phyloP scores from a whole-genome alignment of 2,113 vertebrate genomes.

The Pedionomus torquatus region DNA sequence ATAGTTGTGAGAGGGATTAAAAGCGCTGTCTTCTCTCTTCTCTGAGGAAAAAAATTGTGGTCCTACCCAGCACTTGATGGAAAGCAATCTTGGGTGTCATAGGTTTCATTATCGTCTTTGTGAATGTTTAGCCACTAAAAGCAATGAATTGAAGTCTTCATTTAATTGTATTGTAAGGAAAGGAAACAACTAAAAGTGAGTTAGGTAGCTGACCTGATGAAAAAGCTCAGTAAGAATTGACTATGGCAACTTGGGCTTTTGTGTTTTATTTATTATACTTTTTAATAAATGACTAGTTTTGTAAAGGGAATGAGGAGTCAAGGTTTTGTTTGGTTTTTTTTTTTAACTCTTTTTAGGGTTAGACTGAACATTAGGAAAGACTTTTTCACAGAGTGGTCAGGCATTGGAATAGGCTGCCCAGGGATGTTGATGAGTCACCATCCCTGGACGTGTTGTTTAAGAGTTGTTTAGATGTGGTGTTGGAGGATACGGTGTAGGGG shows the following conservation, averaged over 20 bases:
- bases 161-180: background rate
- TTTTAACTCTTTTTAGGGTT: background rate
- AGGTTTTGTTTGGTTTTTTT: background rate
- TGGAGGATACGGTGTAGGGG: too few relatives aligned
- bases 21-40: background rate
- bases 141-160: background rate
- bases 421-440: too few relatives aligned
- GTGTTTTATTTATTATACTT: background rate
- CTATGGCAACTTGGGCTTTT: background rate
- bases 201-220: background rate
- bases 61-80: background rate
- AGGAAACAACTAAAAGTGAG: background rate
- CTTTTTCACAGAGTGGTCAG: too few relatives aligned
- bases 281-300: background rate
- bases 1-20: background rate
- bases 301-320: background rate
- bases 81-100: background rate
- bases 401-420: too few relatives aligned
- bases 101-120: background rate
- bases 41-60: background rate
- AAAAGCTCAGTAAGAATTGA: background rate
- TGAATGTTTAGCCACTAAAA: background rate
- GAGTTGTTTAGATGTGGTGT: too few relatives aligned
- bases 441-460: too few relatives aligned
- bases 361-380: too few relatives aligned